phyloP scores from a whole-genome alignment of 2,888 invertebrate species.

The Drosophila robusta region DNA sequence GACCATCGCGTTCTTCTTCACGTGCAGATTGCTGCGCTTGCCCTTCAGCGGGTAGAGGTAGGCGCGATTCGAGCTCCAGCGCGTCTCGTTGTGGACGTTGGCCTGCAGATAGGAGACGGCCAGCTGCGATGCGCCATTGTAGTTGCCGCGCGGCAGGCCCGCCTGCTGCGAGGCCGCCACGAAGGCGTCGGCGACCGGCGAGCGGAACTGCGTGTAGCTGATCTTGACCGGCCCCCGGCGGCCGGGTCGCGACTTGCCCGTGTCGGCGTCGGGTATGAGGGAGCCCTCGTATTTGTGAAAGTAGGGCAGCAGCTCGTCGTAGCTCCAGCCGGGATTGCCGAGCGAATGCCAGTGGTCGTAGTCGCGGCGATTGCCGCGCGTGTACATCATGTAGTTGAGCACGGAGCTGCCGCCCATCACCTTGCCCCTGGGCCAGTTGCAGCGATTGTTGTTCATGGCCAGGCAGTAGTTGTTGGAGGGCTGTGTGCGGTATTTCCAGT shows the following conservation, averaged over 20 bases:
- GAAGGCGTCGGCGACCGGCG: constrained; percentile 87
- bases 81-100: constrained; percentile 86
- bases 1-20: constrained; percentile 86
- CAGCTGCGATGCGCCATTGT: constrained; percentile 87
- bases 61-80: constrained; percentile 87
- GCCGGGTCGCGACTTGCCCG: constrained; percentile 84
- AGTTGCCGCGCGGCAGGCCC: constrained; percentile 88
- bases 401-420: constrained; percentile 93
- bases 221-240: constrained; percentile 86
- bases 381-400: constrained; percentile 93
- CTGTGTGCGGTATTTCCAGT: constrained; percentile 93
- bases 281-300: constrained; percentile 92
- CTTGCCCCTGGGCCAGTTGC: constrained; percentile 92
- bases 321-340: constrained; percentile 91
- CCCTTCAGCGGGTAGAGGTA: constrained; percentile 87
- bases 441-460: constrained; percentile 90
- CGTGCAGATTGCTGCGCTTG: constrained; percentile 86
- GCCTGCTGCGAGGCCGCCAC: constrained; percentile 87
- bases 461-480: constrained; percentile 90
- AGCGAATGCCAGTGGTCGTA: constrained; percentile 91
- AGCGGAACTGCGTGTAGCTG: constrained; percentile 86
- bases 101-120: constrained; percentile 88
- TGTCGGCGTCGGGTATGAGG: constrained; percentile 86
- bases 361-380: constrained; percentile 89
- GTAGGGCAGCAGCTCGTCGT: constrained; percentile 89